Base-by-base conservation (phyloP, 1,140 invertebrate species). In the Apis florea region DNA sequence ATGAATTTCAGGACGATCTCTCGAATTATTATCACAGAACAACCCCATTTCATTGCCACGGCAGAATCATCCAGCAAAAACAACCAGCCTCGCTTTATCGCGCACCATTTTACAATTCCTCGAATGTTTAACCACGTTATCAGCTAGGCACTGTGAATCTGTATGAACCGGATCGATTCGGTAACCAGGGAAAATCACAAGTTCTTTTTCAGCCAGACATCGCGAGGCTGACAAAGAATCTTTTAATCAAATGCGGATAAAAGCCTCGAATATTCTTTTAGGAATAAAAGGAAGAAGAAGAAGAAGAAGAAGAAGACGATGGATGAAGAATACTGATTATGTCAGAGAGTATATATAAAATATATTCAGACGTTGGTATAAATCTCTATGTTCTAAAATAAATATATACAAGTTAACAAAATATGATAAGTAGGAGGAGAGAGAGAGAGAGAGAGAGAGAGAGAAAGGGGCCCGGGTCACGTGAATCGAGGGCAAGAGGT, bases 401-500 rank as follows among this genome's bases (percentile, higher is more conserved):
- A 40, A 40, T 40, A 40, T 31, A 31, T 31, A 3, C 31, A 31
- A 31, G 4, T 31, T 40, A 40, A 40, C 5, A 6, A 40, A 40
- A 40, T 40, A 40, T 31, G 1, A 2, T 40, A 40, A n/a, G n/a
- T n/a, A n/a, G 84, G 67, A 83, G 84, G 75, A 69, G 79, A 83
- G 72, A 31, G n/a, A 70, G 17, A n/a, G 26, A 21, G 26, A n/a
- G n/a, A n/a, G n/a, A n/a, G n/a, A n/a, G n/a, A n/a, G n/a, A n/a
- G n/a, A n/a, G n/a, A n/a, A n/a, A n/a, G n/a, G 31, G 54, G 70
- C 19, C 70, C 21, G 67, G 67, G 21, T n/a, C 19, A 72, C 85
- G 89, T 92, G 89, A 92, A 92, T 91, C 84, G 88, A 88, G 88
- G 82, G 58, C 68, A 82, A 64, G 70, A 67, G n/a, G 68, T 80